These are phyloP conservation scores for Pseudonaja textilis DNA, from an alignment of 2,113 vertebrate species.

Conservation along the genomic window DNA sequence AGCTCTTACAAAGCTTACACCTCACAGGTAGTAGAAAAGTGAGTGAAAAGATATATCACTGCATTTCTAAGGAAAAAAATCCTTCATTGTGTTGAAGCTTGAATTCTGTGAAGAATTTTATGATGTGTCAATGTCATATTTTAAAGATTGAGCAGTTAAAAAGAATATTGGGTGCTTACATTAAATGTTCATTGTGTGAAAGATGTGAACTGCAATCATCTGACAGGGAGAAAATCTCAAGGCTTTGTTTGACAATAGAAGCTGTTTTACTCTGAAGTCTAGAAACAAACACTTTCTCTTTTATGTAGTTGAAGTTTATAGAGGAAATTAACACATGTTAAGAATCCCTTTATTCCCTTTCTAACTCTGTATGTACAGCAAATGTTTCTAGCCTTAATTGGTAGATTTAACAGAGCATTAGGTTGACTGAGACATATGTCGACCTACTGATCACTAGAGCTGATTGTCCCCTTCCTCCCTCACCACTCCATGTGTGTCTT, in stretches of 20 bases:
- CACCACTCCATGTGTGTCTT: not conserved
- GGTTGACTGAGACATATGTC: constrained; percentile 8
- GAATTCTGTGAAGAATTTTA: constrained; percentile 8
- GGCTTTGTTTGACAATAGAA: constrained; percentile 39
- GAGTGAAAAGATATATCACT: constrained; percentile 16
- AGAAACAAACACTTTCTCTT: constrained; percentile 1
- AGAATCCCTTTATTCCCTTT: constrained; percentile 18
- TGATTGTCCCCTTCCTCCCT: not conserved
- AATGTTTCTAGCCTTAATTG: constrained; percentile 32
- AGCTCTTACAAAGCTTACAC: not conserved
- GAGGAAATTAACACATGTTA: constrained; percentile 17
- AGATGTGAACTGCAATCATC: constrained; percentile 31
- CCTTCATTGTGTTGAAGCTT: constrained; percentile 23
- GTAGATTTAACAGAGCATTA: constrained; percentile 52
- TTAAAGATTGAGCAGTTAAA: constrained; percentile 10
- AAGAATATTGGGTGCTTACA: constrained; percentile 8
- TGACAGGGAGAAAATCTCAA: constrained; percentile 20
- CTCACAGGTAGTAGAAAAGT: not conserved
- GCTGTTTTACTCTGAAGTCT: not conserved
- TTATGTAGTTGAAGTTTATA: not conserved
- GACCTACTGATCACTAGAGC: not conserved
- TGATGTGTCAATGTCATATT: constrained; percentile 8
- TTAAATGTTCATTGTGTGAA: constrained; percentile 48
- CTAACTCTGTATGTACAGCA: constrained; percentile 37
- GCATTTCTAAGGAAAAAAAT: constrained; percentile 4